Evolutionary conservation across 2,113 vertebrate genomes (phyloP), one percentile per base, ranked within the genome.

Genomic region (Zeus faber): DNA sequence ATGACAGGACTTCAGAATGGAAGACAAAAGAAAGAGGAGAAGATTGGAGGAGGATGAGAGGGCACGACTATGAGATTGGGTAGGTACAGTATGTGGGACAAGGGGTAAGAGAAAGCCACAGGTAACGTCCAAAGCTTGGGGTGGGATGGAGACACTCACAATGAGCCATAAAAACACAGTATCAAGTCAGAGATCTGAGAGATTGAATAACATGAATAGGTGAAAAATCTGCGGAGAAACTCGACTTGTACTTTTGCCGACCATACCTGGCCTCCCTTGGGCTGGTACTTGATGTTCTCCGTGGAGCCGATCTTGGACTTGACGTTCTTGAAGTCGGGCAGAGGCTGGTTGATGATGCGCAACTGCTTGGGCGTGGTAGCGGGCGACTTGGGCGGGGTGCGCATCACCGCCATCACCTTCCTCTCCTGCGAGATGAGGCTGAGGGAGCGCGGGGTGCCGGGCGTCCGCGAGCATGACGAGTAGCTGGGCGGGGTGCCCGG

Each of bases 221-320:
- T 18, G 11, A n/a, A 24, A 16, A 41, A 22, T 14, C 27, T 39
- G 10, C 18, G 14, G 35, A 3, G 27, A 5, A 54, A n/a, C 27
- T 10, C 58, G 54, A 40, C 49, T 33, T 6, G 25, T 3, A 11
- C 14, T 17, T 44, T 24, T 29, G 26, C 11, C 37, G 2, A 27
- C 44, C 20, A 92, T 88, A 95, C 96, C 95, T 98, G 96, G 2
- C 97, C 97, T 40, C 94, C 95, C 88, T 96, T 97, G 11, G 97
- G 97, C 82, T 99, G 96, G 79, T 99, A 98, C 80, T 93, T 98
- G 84, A 99, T 98, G 65, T 99, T 98, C 26, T 98, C 97, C 8
- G 88, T 98, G 41, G 97, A 99, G 62, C 97, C 95, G 2, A 99
- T 94, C 91, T 99, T 99, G 77, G 97, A 98, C 74, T 87, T 95